Base-by-base conservation (phyloP, 2,113 vertebrate species). In the Oreotrochilus melanogaster region DNA sequence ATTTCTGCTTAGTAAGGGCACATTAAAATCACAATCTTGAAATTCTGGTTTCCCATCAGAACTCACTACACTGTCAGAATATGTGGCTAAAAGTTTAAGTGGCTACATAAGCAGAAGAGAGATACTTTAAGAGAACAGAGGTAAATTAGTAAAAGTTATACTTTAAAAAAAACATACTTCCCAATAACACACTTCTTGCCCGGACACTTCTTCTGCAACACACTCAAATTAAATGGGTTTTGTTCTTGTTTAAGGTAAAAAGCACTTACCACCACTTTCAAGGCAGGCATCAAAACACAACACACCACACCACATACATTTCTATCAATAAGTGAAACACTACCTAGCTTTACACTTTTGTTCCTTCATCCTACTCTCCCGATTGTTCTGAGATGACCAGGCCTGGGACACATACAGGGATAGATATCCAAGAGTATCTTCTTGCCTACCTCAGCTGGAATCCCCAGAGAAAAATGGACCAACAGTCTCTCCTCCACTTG, bases 371-470 rank as follows among this genome's bases (percentile, higher is more conserved):
- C 69, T 42, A 31, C 51, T 35, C 10, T 1, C 45, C 16, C 12
- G 3, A 25, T 43, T 56, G 17, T 78, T 56, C 27, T 33, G 23
- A 57, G 17, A 14, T 23, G 60, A 57, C 28, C 79, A 90, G 65
- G 67, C 39, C 31, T 15, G 48, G 78, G 31, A 58, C 28, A 71
- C 0, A 1, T 0, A 1, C 48, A 94, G 33, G 53, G 67, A 66
- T 21, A 18, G 75, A 90, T 18, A 79, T 18, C 4, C 54, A 91
- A 65, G 48, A 86, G 14, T 50, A 67, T 35, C 35, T 76, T 87
- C 57, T 72, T 86, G 61, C 89, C 79, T 80, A 92, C 61, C 86
- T 96, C 73, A 92, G 72, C 43, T 70, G 73, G 11, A 88, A 50
- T 8, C 37, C 65, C 35, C 2, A 4, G 22, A 83, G 43, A 81